Evolutionary conservation across 2,113 vertebrate species (phyloP).

Genomic region (Rynchops niger): DNA sequence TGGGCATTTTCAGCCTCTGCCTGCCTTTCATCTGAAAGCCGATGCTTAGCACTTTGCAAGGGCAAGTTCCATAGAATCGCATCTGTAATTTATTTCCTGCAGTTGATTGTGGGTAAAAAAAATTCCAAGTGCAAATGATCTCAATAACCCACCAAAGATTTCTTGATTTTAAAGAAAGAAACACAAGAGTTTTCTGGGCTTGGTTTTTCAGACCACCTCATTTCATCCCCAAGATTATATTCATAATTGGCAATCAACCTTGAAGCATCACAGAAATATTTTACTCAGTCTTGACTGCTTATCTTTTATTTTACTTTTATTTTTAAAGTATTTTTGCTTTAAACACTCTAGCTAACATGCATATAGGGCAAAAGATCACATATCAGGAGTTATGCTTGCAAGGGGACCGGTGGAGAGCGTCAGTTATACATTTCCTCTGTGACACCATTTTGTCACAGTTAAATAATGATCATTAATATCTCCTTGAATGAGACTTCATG

Average conservation of each 20-base stretch:
- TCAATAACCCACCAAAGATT: not conserved
- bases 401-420: not conserved
- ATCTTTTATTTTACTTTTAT: not conserved
- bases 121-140: not conserved
- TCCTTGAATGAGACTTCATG: slow-evolving; percentile 16
- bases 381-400: not conserved
- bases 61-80: not conserved
- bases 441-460: not conserved
- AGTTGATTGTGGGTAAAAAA: not conserved
- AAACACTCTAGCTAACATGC: not conserved
- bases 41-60: not conserved
- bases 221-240: not conserved
- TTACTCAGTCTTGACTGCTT: not conserved
- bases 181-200: not conserved
- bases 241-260: not conserved
- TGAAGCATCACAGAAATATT: not conserved
- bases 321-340: not conserved
- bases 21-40: not conserved
- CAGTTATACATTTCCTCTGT: not conserved
- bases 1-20: not conserved
- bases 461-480: slow-evolving; percentile 37
- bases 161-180: not conserved
- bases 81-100: not conserved
- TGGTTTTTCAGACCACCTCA: not conserved
- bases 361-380: not conserved